Percentiles rank a stretch among this genome's conserved stretches.
phyloP scores from a whole-genome alignment of 2,888 invertebrate species.

The Timandra comae region DNA sequence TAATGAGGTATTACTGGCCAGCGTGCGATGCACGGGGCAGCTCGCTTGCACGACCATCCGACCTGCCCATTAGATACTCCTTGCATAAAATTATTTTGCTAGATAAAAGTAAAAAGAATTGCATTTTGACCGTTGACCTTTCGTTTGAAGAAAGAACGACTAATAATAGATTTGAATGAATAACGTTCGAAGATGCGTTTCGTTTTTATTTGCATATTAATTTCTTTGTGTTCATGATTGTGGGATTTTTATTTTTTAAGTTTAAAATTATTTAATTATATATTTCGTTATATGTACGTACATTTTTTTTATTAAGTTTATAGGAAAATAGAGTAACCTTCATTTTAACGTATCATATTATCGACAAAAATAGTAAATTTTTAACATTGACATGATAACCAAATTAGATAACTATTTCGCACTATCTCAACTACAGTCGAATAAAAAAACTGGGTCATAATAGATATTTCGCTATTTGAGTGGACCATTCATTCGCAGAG shows the following conservation, averaged over 20 bases:
- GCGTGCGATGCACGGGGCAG: slow-evolving; percentile 34
- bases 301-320: too few relatives aligned
- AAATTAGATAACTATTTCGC: too few relatives aligned
- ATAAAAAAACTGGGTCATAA: slow-evolving; percentile 14
- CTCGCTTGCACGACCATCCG: slow-evolving; percentile 43
- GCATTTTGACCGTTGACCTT: slow-evolving; percentile 41
- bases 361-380: too few relatives aligned
- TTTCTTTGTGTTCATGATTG: not conserved
- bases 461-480: slow-evolving; percentile 19
- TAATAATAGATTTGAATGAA: slow-evolving; percentile 2
- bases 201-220: slow-evolving; percentile 3
- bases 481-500: slow-evolving; percentile 16
- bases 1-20: slow-evolving; percentile 37
- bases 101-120: slow-evolving; percentile 22
- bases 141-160: slow-evolving; percentile 12
- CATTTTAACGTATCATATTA: too few relatives aligned
- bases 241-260: too few relatives aligned
- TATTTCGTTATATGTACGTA: too few relatives aligned
- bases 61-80: slow-evolving; percentile 53
- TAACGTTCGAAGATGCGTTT: too few relatives aligned
- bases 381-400: not conserved
- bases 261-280: too few relatives aligned
- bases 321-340: too few relatives aligned
- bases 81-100: slow-evolving; percentile 57
- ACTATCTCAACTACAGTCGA: too few relatives aligned